Conservation (phyloP, 2,113 vertebrate genomes). For the Columba janthina region DNA sequence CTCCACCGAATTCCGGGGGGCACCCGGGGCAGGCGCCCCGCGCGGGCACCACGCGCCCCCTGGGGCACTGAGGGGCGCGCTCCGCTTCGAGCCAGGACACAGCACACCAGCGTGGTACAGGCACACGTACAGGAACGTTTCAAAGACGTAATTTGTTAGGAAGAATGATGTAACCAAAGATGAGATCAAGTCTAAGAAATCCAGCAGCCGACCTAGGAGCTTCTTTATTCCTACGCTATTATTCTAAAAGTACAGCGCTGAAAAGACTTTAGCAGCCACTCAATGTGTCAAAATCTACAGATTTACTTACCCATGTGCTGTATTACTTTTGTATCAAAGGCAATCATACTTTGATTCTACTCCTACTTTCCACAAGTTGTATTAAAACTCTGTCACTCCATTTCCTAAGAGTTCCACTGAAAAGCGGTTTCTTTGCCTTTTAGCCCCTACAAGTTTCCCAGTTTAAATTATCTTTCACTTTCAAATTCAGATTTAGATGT, state of each 20-base stretch:
- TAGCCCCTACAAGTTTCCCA: background rate
- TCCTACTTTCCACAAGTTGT: background rate
- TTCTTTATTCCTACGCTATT: background rate
- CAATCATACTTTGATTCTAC: background rate
- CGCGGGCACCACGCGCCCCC: background rate
- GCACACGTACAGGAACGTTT: background rate
- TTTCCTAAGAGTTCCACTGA: background rate
- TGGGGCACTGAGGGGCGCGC: background rate
- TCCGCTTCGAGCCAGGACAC: background rate
- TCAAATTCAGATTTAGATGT: conserved; percentile 16
- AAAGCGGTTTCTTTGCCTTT: background rate
- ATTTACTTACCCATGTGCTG: background rate
- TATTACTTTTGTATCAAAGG: background rate
- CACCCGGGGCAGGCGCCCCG: background rate
- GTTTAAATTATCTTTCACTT: conserved; percentile 7
- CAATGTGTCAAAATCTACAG: background rate
- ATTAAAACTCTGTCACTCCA: background rate
- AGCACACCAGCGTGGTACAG: accelerated
- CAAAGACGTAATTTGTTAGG: background rate
- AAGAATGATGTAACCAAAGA: background rate
- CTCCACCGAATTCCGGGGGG: background rate
- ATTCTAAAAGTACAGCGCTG: background rate
- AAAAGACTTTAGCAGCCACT: background rate
- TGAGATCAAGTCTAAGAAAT: background rate
- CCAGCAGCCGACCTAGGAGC: accelerated